Evolutionary conservation across 1,140 invertebrate species (phyloP), one percentile per base, ranked within the genome.

Genomic region (Metopolophium dirhodum): DNA sequence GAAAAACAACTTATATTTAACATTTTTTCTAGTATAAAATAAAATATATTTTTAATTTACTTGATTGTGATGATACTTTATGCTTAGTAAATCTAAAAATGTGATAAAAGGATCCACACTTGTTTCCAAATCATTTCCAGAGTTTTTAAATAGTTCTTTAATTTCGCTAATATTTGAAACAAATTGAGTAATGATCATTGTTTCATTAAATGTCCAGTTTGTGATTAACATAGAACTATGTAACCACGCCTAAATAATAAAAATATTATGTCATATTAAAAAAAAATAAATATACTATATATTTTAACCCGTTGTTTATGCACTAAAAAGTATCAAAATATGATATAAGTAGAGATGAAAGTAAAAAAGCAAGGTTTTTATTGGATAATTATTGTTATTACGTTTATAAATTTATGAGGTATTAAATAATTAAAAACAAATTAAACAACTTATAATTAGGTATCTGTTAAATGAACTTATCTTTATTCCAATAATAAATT

Each of bases 31-130:
- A 83, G 2, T 8, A 45, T 77, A 85, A 85, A 86, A 30, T 47
- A 86, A 47, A 30, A 47, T 86, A 8, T 1, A 11, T 86, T 86
- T 86, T 86, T n/a, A 47, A 86, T 57, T 51, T 86, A 93, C 91
- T 51, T 93, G 91, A 45, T 14, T 93, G 22, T 93, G 49, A 45
- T 86, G 37, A 93, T 93, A 93, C 54, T 93, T 86, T 41, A 93
- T 41, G 54, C 14, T 26, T 37, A 93, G 41, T 57, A 51, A 23
- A n/a, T 93, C 91, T 86, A 93, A 57, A 93, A 93, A 93, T 37
- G 77, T 93, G 14, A 93, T 93, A 86, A 93, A 93, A 20, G 91
- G 91, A 86, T 93, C 91, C 85, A 93, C 91, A 57, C 91, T 93
- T 30, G 82, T 93, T 14, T 85, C n/a, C 30, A 93, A 93, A 93